These are phyloP conservation scores for Hybos culiciformis DNA, from an alignment of 2,888 invertebrate species.

Conservation along the genomic window DNA sequence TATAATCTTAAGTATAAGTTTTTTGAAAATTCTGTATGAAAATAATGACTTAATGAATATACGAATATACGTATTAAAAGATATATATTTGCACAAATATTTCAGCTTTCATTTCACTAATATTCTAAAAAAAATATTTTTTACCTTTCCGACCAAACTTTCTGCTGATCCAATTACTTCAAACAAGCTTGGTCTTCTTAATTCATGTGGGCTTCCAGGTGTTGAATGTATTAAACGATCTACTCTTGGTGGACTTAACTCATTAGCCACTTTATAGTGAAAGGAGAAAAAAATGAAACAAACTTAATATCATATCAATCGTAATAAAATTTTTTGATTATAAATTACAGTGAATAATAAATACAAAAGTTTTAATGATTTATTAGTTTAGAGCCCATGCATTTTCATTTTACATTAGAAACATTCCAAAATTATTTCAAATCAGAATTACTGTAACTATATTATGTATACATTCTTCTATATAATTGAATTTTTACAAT, in stretches of 20 bases:
- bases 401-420: no score
- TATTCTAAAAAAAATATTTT: constrained; percentile 17
- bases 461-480: no score
- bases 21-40: neutral
- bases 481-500: no score
- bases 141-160: constrained; percentile 84
- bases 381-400: no score
- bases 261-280: neutral
- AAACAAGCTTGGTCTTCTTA: constrained; percentile 50
- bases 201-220: constrained; percentile 55
- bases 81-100: neutral
- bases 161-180: constrained; percentile 88
- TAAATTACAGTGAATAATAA: neutral
- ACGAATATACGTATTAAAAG: no score
- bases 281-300: neutral
- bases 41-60: no score
- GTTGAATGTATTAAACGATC: constrained; percentile 52
- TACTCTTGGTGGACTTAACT: constrained; percentile 23
- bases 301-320: no score
- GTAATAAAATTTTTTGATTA: neutral
- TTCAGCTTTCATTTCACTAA: neutral
- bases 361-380: neutral
- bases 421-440: no score
- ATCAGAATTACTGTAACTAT: no score
- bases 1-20: neutral